Evolutionary conservation across 2,888 invertebrate species (phyloP).

Genomic region (Drosophila falleni): DNA sequence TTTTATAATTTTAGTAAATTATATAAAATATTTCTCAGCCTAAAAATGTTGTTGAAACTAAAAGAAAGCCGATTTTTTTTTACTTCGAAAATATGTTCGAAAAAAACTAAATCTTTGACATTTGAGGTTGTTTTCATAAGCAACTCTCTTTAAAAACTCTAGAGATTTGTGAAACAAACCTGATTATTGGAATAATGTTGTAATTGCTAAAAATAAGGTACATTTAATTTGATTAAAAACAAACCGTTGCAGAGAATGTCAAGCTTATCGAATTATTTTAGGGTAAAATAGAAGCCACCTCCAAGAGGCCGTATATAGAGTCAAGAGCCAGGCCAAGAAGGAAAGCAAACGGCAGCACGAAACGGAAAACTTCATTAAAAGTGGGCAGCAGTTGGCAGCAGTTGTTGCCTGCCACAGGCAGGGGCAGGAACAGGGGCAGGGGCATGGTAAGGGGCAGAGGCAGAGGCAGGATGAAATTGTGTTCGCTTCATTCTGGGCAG

Average conservation of each 20-base stretch:
- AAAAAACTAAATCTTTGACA: too few species aligned
- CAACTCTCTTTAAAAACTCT: too few species aligned
- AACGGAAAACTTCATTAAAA: slow-evolving; percentile 79
- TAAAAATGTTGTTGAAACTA: too few species aligned
- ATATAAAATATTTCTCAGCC: too few species aligned
- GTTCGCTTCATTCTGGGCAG: slow-evolving; percentile 29
- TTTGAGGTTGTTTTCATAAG: too few species aligned
- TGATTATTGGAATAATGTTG: neutral
- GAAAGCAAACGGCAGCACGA: slow-evolving; percentile 59
- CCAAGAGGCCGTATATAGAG: neutral
- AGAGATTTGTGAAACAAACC: too few species aligned
- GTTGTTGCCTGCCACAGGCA: slow-evolving; percentile 37
- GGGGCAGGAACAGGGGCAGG: neutral
- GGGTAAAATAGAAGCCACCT: slow-evolving; percentile 37
- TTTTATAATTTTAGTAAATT: too few species aligned
- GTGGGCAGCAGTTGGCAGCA: slow-evolving; percentile 72
- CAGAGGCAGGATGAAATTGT: slow-evolving; percentile 12
- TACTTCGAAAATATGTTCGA: too few species aligned
- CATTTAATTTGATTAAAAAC: slow-evolving; percentile 9
- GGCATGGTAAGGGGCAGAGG: neutral
- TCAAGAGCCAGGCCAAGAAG: slow-evolving; percentile 14
- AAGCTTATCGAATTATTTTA: slow-evolving; percentile 15
- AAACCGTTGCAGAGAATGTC: slow-evolving; percentile 1
- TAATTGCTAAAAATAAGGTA: neutral
- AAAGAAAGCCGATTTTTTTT: too few species aligned